Conservation (phyloP, 1,140 invertebrate species). For the Intoshia linei region DNA sequence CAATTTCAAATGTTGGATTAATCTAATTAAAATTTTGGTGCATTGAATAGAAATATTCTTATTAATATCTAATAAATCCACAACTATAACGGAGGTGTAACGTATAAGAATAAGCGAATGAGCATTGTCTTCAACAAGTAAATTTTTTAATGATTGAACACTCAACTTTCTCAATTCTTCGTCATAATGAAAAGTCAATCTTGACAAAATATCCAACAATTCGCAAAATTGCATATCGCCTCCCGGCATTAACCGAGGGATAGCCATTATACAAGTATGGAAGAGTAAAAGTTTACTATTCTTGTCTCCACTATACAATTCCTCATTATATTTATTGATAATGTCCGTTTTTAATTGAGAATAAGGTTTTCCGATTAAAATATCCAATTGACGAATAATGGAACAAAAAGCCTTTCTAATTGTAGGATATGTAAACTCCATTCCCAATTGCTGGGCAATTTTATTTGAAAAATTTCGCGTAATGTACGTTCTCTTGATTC, state of each 20-base stretch:
- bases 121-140: too few relatives aligned
- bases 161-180: constrained; percentile 27
- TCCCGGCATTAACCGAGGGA: constrained; percentile 76
- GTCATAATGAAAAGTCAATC: constrained; percentile 47
- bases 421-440: constrained; percentile 71
- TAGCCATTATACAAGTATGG: constrained; percentile 78
- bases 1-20: too few relatives aligned
- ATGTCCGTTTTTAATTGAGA: constrained; percentile 82
- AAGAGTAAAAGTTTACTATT: constrained; percentile 90
- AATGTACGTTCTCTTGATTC: constrained; percentile 49
- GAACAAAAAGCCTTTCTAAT: constrained; percentile 75
- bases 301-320: constrained; percentile 50
- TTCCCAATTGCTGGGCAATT: constrained; percentile 27
- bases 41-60: too few relatives aligned
- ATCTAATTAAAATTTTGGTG: too few relatives aligned
- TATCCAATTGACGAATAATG: constrained; percentile 66
- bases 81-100: too few relatives aligned
- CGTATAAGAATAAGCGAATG: too few relatives aligned
- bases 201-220: constrained; percentile 53
- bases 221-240: constrained; percentile 69
- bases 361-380: constrained; percentile 62
- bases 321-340: constrained; percentile 69
- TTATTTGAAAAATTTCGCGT: constrained; percentile 10
- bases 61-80: too few relatives aligned
- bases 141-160: constrained; percentile 1